A percentile compares a stretch with the other conserved stretches of the same genome.
Evolutionary conservation across 2,888 invertebrate species (phyloP).

Genomic region (Sclerodermus sp.): DNA sequence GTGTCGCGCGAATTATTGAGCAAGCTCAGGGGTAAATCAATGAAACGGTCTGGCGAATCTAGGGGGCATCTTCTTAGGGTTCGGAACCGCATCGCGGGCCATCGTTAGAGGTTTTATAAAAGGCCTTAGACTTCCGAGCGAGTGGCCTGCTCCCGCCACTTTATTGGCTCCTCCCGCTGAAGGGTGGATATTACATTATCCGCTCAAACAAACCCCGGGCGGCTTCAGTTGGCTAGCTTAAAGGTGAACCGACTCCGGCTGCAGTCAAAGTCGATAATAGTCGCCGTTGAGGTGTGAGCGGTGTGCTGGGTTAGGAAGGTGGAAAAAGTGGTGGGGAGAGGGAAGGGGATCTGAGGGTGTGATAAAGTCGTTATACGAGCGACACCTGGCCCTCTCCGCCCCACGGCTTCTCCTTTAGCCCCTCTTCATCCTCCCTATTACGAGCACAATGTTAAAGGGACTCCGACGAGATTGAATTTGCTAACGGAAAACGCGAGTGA

Average conservation of each 20-base stretch:
- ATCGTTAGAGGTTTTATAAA: constrained; percentile 15
- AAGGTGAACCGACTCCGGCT: constrained; percentile 41
- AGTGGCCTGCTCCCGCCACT: constrained; percentile 24
- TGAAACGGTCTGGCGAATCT: too few species aligned
- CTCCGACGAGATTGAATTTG: constrained; percentile 56
- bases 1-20: too few species aligned
- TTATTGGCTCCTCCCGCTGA: constrained; percentile 38
- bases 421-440: constrained; percentile 54
- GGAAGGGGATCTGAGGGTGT: constrained; percentile 35
- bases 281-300: constrained; percentile 39
- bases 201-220: constrained; percentile 42
- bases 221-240: constrained; percentile 40
- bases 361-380: constrained; percentile 54
- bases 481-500: constrained; percentile 56
- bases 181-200: constrained; percentile 47
- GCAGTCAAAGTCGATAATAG: constrained; percentile 48
- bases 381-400: constrained; percentile 45
- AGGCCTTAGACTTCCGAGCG: constrained; percentile 26
- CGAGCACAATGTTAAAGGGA: constrained; percentile 55
- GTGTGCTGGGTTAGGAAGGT: constrained; percentile 35
- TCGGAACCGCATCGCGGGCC: neutral
- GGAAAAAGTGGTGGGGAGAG: constrained; percentile 29
- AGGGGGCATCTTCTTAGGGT: constrained; percentile 1
- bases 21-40: too few species aligned
- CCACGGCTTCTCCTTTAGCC: constrained; percentile 36